These are phyloP conservation scores for Drosophila grimshawi DNA, from an alignment of 1,140 invertebrate species.

Conservation along the genomic window DNA sequence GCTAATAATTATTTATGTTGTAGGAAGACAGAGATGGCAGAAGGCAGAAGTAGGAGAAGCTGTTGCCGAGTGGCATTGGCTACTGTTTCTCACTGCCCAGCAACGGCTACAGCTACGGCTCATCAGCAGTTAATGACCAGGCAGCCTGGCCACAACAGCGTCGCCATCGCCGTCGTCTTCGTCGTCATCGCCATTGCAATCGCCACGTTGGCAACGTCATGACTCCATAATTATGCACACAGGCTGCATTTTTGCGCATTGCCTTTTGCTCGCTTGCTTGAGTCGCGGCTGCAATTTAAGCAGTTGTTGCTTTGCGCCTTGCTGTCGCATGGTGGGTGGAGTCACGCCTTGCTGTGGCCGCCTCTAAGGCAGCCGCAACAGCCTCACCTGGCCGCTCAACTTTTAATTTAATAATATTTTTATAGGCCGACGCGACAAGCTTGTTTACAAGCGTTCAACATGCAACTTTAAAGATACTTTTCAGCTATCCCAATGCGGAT, in stretches of 20 bases:
- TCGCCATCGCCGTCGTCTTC: slow-evolving; percentile 30
- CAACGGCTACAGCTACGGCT: slow-evolving; percentile 26
- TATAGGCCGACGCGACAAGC: slow-evolving; percentile 79
- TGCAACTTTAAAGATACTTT: slow-evolving; percentile 76
- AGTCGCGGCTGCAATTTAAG: slow-evolving; percentile 13
- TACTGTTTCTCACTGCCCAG: slow-evolving; percentile 55
- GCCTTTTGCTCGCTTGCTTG: slow-evolving; percentile 36
- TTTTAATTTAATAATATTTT: slow-evolving; percentile 83
- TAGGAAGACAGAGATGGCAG: slow-evolving; percentile 7
- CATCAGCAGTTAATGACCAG: slow-evolving; percentile 62
- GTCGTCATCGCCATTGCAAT: slow-evolving; percentile 70
- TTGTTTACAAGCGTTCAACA: slow-evolving; percentile 80
- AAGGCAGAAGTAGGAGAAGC: slow-evolving; percentile 40
- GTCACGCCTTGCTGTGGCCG: slow-evolving; percentile 51
- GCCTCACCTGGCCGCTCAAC: slow-evolving; percentile 43
- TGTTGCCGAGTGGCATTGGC: slow-evolving; percentile 68
- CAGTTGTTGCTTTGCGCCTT: slow-evolving; percentile 12
- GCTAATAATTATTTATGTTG: slow-evolving; percentile 81
- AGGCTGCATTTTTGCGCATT: slow-evolving; percentile 49
- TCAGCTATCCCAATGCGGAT: slow-evolving; percentile 49
- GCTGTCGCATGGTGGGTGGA: slow-evolving; percentile 49
- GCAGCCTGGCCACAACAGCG: slow-evolving; percentile 5
- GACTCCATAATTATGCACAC: slow-evolving; percentile 74
- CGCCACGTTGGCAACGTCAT: slow-evolving; percentile 52
- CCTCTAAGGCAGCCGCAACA: slow-evolving; percentile 21